A percentile compares a stretch with the other conserved stretches of the same genome.
phyloP scores from a whole-genome alignment of 2,797 vertebrate genomes.

The Gadopsis marmoratus region DNA sequence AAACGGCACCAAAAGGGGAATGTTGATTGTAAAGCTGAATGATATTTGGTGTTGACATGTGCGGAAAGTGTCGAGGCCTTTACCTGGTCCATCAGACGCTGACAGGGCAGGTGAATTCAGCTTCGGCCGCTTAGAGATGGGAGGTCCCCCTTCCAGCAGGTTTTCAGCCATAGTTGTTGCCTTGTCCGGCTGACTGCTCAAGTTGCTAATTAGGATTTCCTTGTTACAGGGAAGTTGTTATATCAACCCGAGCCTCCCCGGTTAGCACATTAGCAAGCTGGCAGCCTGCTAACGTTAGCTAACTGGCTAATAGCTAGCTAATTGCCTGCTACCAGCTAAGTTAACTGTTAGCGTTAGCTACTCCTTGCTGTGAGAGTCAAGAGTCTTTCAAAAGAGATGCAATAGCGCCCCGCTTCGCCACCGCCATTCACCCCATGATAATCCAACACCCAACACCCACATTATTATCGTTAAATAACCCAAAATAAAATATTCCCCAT shows the following conservation, averaged over 20 bases:
- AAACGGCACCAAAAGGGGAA: accelerated
- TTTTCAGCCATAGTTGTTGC: conserved; percentile 92
- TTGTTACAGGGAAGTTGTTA: conserved; percentile 44
- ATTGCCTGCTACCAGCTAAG: conserved; percentile 79
- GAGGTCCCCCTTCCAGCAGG: conserved; percentile 96
- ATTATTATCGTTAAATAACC: conserved; percentile 86
- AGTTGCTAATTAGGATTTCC: conserved; percentile 40
- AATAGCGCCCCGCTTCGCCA: conserved; percentile 95
- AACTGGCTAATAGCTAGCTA: conserved; percentile 80
- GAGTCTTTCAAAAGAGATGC: conserved; percentile 87
- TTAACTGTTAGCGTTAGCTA: conserved; percentile 77
- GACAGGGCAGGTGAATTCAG: conserved; percentile 95
- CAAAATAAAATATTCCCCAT: conserved; percentile 76
- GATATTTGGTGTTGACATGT: conserved; percentile 30
- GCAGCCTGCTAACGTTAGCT: conserved; percentile 76
- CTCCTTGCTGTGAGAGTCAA: conserved; percentile 69
- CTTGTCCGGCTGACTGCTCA: conserved; percentile 32
- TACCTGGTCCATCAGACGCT: conserved; percentile 95
- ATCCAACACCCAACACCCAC: conserved; percentile 90
- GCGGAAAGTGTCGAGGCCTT: conserved; percentile 71
- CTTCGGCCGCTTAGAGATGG: conserved; percentile 95
- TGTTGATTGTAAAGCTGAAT: neutral
- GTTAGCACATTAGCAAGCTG: conserved; percentile 80
- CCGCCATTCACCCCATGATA: conserved; percentile 90
- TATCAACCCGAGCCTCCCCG: conserved; percentile 58